These are phyloP conservation scores for Saturnia japonica DNA, from an alignment of 2,888 invertebrate species.

Conservation along the genomic window DNA sequence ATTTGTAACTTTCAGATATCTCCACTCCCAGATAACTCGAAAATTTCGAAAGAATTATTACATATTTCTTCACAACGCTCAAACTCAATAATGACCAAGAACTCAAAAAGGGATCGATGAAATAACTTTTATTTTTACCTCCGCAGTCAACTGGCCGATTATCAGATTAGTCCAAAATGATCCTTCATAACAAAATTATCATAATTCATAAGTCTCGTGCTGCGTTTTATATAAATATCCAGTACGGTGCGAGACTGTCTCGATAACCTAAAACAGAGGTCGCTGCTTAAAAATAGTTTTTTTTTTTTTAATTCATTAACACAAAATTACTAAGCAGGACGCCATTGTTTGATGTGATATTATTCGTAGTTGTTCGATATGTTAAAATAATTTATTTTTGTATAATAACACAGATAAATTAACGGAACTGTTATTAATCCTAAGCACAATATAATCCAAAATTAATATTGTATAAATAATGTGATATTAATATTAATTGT, in stretches of 20 bases:
- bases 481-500: too few relatives aligned
- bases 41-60: background rate
- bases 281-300: too few relatives aligned
- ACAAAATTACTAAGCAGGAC: too few relatives aligned
- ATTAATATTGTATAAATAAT: too few relatives aligned
- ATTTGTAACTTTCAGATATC: background rate
- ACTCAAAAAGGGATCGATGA: constrained; percentile 11
- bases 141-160: constrained; percentile 45
- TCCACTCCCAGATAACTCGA: background rate
- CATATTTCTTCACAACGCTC: background rate
- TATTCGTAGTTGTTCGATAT: too few relatives aligned
- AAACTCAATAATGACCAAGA: background rate
- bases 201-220: constrained; percentile 54
- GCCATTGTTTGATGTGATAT: too few relatives aligned
- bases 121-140: constrained; percentile 10
- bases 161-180: constrained; percentile 57
- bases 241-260: background rate
- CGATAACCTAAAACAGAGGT: background rate
- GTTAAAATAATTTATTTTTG: too few relatives aligned
- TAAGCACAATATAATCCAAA: too few relatives aligned
- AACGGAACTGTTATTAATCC: too few relatives aligned
- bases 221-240: background rate
- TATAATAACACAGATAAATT: too few relatives aligned
- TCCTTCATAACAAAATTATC: constrained; percentile 53
- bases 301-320: too few relatives aligned